Evolutionary conservation across 2,797 vertebrate species (phyloP).

Genomic region (Mus minutoides): DNA sequence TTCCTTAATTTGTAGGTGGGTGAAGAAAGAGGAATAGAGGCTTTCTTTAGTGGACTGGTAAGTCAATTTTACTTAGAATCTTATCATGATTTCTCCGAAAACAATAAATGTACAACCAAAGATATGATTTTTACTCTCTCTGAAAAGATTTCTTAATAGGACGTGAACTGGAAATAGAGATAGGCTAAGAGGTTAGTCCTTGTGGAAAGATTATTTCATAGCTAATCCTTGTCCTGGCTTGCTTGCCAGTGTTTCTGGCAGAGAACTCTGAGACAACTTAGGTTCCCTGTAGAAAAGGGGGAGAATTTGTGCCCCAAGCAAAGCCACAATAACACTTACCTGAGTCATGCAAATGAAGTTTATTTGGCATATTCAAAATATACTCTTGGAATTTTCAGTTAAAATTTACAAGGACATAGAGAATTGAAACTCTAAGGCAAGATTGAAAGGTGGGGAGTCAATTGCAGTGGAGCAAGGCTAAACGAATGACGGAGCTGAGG

Average conservation of each 20-base stretch:
- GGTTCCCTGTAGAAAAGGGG: neutral
- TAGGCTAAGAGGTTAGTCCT: neutral
- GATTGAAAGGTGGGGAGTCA: neutral
- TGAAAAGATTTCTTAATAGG: slow-evolving; percentile 2
- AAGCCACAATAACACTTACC: neutral
- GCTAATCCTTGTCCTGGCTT: neutral
- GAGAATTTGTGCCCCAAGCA: neutral
- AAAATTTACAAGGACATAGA: neutral
- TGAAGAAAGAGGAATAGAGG: neutral
- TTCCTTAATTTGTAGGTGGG: neutral
- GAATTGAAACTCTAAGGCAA: neutral
- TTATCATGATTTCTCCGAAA: neutral
- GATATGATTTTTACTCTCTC: neutral
- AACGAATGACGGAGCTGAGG: neutral
- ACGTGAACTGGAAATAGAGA: neutral
- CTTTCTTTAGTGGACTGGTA: neutral
- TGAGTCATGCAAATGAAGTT: neutral
- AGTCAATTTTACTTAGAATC: neutral
- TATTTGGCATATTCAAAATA: too few relatives aligned
- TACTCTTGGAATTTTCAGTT: neutral
- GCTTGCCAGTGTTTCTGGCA: neutral
- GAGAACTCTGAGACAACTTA: neutral
- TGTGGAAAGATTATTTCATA: neutral
- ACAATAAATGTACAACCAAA: neutral
- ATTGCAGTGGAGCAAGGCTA: neutral